A percentile compares a stretch with the other conserved stretches of the same genome.
Conservation (phyloP, 2,888 invertebrate genomes). For the Hypsopygia costalis region DNA sequence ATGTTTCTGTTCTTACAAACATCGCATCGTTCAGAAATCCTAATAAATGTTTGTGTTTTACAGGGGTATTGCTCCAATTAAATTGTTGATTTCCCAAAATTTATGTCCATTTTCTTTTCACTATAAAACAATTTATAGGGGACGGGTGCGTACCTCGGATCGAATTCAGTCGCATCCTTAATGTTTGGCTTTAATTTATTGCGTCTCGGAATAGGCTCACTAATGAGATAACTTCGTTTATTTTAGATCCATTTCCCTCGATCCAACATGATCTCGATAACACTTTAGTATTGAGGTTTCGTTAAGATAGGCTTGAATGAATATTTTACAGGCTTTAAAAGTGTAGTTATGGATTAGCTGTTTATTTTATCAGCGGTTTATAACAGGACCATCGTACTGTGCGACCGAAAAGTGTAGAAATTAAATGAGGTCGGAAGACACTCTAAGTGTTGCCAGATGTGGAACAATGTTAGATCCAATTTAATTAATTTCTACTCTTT, state of each 20-base stretch:
- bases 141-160: conserved; percentile 25
- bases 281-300: conserved; percentile 17
- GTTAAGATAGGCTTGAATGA: conserved; percentile 7
- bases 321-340: neutral
- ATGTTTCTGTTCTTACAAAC: too few species aligned
- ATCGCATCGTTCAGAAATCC: too few species aligned
- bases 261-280: conserved; percentile 21
- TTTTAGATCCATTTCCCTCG: conserved; percentile 24
- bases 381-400: too few species aligned
- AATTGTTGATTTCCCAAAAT: conserved; percentile 11
- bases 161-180: conserved; percentile 30
- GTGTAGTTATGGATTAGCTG: too few species aligned
- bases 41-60: too few species aligned
- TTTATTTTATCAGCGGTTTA: too few species aligned
- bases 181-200: conserved; percentile 40
- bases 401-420: too few species aligned
- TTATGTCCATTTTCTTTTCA: conserved; percentile 23
- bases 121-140: conserved; percentile 31
- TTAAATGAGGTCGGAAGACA: too few species aligned
- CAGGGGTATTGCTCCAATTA: conserved; percentile 1
- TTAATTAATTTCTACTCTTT: too few species aligned
- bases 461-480: too few species aligned
- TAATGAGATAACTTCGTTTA: conserved; percentile 33
- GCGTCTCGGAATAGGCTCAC: conserved; percentile 33
- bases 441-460: too few species aligned